Base-by-base conservation (phyloP, 1,140 invertebrate species). In the Coenobita brevimanus region DNA sequence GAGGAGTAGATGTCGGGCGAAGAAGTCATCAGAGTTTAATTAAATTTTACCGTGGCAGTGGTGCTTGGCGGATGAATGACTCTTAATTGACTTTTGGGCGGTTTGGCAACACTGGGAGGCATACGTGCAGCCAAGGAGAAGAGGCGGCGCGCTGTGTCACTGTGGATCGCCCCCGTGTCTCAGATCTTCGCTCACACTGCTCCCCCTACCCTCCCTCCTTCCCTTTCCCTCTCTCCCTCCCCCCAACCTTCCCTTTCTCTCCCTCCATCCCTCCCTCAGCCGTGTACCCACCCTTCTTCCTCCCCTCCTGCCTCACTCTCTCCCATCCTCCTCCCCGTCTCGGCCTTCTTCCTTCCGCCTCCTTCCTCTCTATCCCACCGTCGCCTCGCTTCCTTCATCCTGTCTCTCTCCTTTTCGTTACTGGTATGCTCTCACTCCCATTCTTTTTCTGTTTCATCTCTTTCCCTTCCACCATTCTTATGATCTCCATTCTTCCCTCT, bases 21-120 rank as follows among this genome's bases (percentile, higher is more conserved):
- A 67, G 38, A 82, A 82, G 64, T 41, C 41, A 64, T 79, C 60
- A 38, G 79, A 75, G 79, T 88, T 88, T 82, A 88, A 88, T 88
- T 88, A 88, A 88, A 88, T 88, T 88, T 88, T 88, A 82, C 69
- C 67, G 50, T 75, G 86, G 86, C 75, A 67, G 78, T 82, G 86
- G 79, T 88, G 86, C 67, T 88, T 88, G 86, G 86, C 86, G 86
- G 86, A 82, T 88, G 86, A 88, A 82, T 78, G 86, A 88, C 86
- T 88, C 86, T 88, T 88, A 88, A 88, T 88, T 88, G 86, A 88
- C 86, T 88, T 88, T 88, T 88, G 78, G 78, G 67, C 71, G 86
- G 86, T 88, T 88, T 88, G 86, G 86, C 79, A 88, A 88, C 86
- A 88, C 86, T 88, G 86, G 62, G 86, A 88, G 86, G 86, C 86